A percentile compares a stretch with the other conserved stretches of the same genome.
phyloP scores from a whole-genome alignment of 2,797 vertebrate species.

The Enoplosus armatus region DNA sequence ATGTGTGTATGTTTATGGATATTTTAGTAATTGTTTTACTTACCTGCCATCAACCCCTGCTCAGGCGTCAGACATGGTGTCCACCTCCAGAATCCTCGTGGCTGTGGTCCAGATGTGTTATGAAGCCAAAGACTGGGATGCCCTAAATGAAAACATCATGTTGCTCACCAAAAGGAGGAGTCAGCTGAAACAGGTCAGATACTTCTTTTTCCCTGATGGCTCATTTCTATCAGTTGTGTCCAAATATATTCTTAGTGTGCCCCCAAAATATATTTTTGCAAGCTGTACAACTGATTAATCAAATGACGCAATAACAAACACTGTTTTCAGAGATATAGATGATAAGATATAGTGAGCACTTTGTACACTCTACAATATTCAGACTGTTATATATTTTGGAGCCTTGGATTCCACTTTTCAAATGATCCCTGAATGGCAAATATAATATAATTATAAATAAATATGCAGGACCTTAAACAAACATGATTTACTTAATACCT shows the following conservation, averaged over 20 bases:
- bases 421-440: background rate
- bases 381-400: background rate
- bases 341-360: background rate
- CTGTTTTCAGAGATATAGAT: background rate
- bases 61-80: slow-evolving; percentile 98
- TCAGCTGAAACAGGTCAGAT: slow-evolving; percentile 95
- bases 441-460: too few species aligned
- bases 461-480: background rate
- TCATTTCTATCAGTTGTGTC: background rate
- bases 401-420: background rate
- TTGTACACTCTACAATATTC: background rate
- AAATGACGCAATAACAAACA: background rate
- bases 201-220: background rate
- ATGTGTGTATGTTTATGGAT: background rate
- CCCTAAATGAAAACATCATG: slow-evolving; percentile 98
- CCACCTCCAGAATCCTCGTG: slow-evolving; percentile 96
- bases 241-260: too few species aligned
- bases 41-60: background rate
- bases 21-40: background rate
- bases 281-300: background rate
- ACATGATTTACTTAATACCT: background rate
- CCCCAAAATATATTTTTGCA: too few species aligned
- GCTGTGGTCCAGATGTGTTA: slow-evolving; percentile 98
- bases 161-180: slow-evolving; percentile 96
- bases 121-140: slow-evolving; percentile 97